A percentile compares a stretch with the other conserved stretches of the same genome.
These are phyloP conservation scores for Nemotelus nigrinus DNA, from an alignment of 2,888 invertebrate species.

Conservation along the genomic window DNA sequence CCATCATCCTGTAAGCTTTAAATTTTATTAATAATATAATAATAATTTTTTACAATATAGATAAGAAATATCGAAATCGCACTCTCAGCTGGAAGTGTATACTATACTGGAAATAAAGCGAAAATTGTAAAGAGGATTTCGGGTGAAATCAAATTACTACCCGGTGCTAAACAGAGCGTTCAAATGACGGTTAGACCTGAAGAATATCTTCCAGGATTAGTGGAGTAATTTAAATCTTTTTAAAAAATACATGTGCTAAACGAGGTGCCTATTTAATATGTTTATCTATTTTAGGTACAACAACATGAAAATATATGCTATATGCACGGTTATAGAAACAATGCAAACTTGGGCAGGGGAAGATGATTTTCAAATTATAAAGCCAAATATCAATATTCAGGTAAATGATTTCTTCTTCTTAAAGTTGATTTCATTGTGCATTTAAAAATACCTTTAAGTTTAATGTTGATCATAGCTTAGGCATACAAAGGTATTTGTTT, in stretches of 20 bases:
- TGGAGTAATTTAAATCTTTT: conserved; percentile 69
- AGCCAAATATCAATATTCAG: conserved; percentile 76
- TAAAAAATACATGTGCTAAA: neutral
- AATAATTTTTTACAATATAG: neutral
- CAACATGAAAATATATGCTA: conserved; percentile 80
- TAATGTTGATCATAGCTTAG: too few relatives aligned
- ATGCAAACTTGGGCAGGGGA: conserved; percentile 85
- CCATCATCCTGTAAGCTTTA: too few relatives aligned
- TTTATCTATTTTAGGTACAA: conserved; percentile 59
- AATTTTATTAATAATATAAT: too few relatives aligned
- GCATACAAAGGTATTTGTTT: too few relatives aligned
- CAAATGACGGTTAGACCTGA: conserved; percentile 70
- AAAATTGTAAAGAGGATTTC: conserved; percentile 75
- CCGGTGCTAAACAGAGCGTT: conserved; percentile 71
- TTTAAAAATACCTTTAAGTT: too few relatives aligned
- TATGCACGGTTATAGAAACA: conserved; percentile 82
- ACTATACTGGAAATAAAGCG: conserved; percentile 80
- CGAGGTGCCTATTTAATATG: too few relatives aligned
- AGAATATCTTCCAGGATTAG: conserved; percentile 80
- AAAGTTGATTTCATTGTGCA: too few relatives aligned
- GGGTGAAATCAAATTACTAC: conserved; percentile 72
- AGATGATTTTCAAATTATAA: conserved; percentile 82
- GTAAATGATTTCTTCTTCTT: conserved; percentile 62
- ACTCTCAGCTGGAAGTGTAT: conserved; percentile 75
- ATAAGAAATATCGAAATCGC: conserved; percentile 74